Conservation (phyloP, 2,797 vertebrate genomes). For the Hirundo rustica region DNA sequence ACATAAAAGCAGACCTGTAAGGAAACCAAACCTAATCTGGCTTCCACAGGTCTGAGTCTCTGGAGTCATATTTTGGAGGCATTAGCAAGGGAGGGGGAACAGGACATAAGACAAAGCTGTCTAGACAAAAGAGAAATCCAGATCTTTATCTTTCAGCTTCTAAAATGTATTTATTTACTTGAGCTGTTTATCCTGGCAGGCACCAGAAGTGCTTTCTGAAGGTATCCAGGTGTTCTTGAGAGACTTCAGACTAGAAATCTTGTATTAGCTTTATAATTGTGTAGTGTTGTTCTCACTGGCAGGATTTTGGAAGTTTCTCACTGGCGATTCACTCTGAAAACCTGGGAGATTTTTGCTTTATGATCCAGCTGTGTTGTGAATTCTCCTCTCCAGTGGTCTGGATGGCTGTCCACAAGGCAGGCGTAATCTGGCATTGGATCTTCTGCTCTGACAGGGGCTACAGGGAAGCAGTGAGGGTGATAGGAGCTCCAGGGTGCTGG, state of each 20-base stretch:
- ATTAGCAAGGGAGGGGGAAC: background rate
- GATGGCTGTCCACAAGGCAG: background rate
- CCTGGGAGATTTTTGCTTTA: background rate
- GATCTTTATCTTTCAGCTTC: background rate
- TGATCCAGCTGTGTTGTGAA: background rate
- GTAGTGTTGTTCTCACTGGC: background rate
- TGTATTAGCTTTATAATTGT: background rate
- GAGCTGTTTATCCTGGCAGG: background rate
- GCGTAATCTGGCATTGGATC: background rate
- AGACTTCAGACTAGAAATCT: background rate
- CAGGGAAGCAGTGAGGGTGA: rapidly evolving
- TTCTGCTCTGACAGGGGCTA: rapidly evolving
- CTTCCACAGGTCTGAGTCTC: background rate
- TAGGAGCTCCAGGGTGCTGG: background rate
- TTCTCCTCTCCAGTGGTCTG: background rate
- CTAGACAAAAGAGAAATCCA: background rate
- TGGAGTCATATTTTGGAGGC: background rate
- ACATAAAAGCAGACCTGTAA: slow-evolving; percentile 9
- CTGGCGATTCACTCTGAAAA: background rate
- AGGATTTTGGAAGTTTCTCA: background rate
- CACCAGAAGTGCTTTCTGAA: background rate
- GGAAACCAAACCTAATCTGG: background rate
- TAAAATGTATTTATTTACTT: slow-evolving; percentile 10
- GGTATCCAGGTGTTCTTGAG: background rate
- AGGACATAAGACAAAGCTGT: background rate